Base-by-base conservation (phyloP, 35 echinoderm and acorn worm genomes). In the Lytechinus variegatus region DNA sequence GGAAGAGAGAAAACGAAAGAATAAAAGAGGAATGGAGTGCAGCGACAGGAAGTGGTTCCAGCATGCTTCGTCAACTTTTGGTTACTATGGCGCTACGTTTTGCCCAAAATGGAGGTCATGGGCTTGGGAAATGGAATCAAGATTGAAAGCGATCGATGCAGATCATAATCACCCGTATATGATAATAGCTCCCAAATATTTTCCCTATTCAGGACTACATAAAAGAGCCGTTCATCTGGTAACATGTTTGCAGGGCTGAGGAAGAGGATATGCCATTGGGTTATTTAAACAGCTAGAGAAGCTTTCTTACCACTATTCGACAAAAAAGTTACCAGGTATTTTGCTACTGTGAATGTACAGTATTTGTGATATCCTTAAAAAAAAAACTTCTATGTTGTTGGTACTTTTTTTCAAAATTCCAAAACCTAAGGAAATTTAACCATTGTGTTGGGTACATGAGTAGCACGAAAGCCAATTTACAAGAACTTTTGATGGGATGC, bases 181-280 rank as follows among this genome's bases (percentile, higher is more conserved):
- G n/a, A 79, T 79, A 79, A 79, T 79, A 79, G 66, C 66, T 79
- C 66, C 66, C 66, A 79, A 79, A 79, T 79, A 79, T 79, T 79
- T 79, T 79, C 21, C 14, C 66, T 24, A 79, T 79, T 79, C 21
- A 79, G 66, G 19, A 7, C 66, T 79, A n/a, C 66, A 79, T 79
- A 79, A 79, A 24, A 79, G 66, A 79, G 19, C 66, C 66, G 66
- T 79, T 79, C 66, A 79, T 79, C 66, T 79, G 66, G 66, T 24
- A 79, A 19, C 66, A 24, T 79, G 66, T n/a, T 79, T 24, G 21
- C 66, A 7, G 66, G 66, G 66, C 66, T 14, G 66, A 79, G 66
- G n/a, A 79, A 24, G 14, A 79, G n/a, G n/a, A 24, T 24, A 79
- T 79, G 6, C 66, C 66, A 24, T 79, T 24, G 16, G 33, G 33